A percentile compares a stretch with the other conserved stretches of the same genome.
phyloP scores from a whole-genome alignment of 2,797 vertebrate genomes.

The Taenioides sp. region DNA sequence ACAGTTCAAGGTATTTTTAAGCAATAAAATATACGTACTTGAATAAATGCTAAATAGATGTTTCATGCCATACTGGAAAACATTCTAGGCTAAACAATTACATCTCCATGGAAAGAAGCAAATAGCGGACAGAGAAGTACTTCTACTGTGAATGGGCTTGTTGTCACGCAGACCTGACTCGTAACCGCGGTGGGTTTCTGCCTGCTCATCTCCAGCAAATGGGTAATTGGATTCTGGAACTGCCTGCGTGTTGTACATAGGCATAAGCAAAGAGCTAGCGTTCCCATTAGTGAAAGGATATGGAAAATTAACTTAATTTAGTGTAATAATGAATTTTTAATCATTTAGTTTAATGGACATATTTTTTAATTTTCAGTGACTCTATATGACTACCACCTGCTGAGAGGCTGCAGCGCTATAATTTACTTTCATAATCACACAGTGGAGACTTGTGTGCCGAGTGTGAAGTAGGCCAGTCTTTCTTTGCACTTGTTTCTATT shows the following conservation, averaged over 20 bases:
- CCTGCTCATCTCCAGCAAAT: background rate
- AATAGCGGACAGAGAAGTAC: too few species aligned
- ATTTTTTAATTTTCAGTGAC: background rate
- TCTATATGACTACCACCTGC: background rate
- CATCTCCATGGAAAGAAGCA: too few species aligned
- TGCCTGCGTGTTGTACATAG: too few species aligned
- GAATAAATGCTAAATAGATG: too few species aligned
- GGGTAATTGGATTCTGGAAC: background rate
- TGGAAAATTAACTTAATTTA: background rate
- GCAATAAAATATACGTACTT: too few species aligned
- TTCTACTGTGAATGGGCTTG: too few species aligned
- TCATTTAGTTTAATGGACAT: background rate
- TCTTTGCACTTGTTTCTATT: constrained; percentile 29
- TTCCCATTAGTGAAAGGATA: background rate
- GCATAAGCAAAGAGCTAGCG: background rate
- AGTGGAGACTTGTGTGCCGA: constrained; percentile 11
- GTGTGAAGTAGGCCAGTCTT: constrained; percentile 42
- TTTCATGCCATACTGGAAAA: too few species aligned
- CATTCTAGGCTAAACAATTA: too few species aligned
- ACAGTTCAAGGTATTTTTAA: too few species aligned
- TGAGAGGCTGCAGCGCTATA: background rate
- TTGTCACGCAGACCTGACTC: background rate
- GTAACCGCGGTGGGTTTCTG: background rate
- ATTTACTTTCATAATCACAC: constrained; percentile 33
- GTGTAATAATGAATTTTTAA: background rate